Evolutionary conservation across 2,888 invertebrate genomes (phyloP).

Genomic region (Sphecodes monilicornis): DNA sequence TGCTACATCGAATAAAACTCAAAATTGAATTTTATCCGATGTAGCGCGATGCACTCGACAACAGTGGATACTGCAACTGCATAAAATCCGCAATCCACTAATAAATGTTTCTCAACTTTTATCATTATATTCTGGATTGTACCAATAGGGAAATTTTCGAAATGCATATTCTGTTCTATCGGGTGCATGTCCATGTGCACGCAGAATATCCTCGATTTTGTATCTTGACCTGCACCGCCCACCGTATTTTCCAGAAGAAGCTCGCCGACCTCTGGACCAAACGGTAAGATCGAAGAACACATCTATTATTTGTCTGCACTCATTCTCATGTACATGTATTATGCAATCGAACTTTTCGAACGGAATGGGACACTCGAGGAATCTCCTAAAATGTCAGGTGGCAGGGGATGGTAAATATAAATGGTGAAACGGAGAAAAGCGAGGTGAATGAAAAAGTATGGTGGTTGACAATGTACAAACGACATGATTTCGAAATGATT

Average conservation of each 20-base stretch:
- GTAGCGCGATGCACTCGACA: neutral
- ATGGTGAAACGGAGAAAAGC: neutral
- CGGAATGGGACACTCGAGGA: neutral
- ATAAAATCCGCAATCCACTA: neutral
- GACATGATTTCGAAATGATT: neutral
- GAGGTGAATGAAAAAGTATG: slow-evolving; percentile 1
- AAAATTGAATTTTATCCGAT: neutral
- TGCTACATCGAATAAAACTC: neutral
- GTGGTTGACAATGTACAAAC: neutral
- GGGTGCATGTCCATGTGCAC: slow-evolving; percentile 12
- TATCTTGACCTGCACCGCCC: slow-evolving; percentile 8
- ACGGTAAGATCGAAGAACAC: slow-evolving; percentile 10
- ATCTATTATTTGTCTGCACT: slow-evolving; percentile 1
- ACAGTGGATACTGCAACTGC: neutral
- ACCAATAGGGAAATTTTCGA: neutral
- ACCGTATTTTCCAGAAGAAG: slow-evolving; percentile 12
- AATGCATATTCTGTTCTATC: slow-evolving; percentile 9
- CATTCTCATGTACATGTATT: slow-evolving; percentile 6
- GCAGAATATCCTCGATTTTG: slow-evolving; percentile 17
- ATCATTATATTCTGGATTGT: neutral
- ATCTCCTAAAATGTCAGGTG: neutral
- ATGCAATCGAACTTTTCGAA: slow-evolving; percentile 13
- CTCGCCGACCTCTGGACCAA: slow-evolving; percentile 7
- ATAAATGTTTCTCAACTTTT: neutral
- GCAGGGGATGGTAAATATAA: neutral